Evolutionary conservation across 2,113 vertebrate genomes (phyloP), one percentile per base, ranked within the genome.

Genomic region (Amblyornis subalaris): DNA sequence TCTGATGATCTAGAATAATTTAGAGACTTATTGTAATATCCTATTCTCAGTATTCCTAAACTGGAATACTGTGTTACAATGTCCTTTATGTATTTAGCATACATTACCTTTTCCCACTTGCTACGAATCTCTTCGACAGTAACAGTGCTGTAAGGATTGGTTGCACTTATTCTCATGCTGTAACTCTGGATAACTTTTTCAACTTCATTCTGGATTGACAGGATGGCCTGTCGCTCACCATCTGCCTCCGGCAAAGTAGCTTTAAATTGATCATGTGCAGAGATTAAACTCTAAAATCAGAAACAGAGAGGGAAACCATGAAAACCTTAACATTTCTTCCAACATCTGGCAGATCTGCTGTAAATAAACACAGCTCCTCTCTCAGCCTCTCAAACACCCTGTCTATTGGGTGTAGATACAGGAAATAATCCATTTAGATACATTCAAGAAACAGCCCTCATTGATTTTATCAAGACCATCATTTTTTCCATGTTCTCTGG

Each of bases 151-250:
- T 99, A 99, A 12, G 99, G 99, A 96, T 99, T 99, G 94, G 95
- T 97, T 35, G 98, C 97, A 65, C 97, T 98, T 93, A 98, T 98
- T 94, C 98, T 98, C 97, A 99, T 99, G 93, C 85, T 98, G 70
- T 99, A 99, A 94, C 99, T 99, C 97, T 99, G 99, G 90, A 98
- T 98, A 92, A 99, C 99, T 97, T 99, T 99, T 93, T 98, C 99
- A 96, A 99, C 99, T 97, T 99, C 99, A 20, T 98, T 99, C 93
- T 99, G 99, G 96, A 99, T 99, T 89, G 99, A 99, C 86, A 99
- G 69, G 92, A 99, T 99, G 91, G 99, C 99, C 97, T 99, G 99
- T 93, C 99, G 98, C 95, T 99, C 99, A 33, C 98, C 98, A 17
- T 99, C 99, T 1, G 99, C 98, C 93, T 99, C 98, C 0, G 98